These are phyloP conservation scores for Typhlichthys subterraneus DNA, from an alignment of 2,797 vertebrate genomes.

Conservation along the genomic window DNA sequence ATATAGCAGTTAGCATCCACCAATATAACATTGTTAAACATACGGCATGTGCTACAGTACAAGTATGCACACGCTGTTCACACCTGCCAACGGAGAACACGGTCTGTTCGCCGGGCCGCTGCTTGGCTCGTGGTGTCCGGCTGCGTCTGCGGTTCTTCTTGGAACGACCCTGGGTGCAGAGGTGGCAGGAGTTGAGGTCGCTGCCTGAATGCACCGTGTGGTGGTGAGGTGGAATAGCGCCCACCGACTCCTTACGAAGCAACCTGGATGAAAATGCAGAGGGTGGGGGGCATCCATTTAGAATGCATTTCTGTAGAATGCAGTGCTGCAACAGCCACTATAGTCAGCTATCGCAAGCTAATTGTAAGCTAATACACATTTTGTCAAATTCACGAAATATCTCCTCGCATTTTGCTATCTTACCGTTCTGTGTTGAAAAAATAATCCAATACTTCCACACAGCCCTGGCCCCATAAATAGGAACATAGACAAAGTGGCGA, in stretches of 20 bases:
- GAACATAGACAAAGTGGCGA: no score
- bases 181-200: constrained; percentile 86
- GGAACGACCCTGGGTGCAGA: constrained; percentile 82
- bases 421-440: no score
- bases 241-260: constrained; percentile 81
- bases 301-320: not conserved
- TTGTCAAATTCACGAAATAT: no score
- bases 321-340: no score
- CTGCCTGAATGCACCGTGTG: constrained; percentile 91
- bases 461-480: no score
- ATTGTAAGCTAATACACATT: no score
- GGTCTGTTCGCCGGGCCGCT: constrained; percentile 86
- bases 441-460: no score
- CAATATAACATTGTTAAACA: no score
- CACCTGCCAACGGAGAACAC: constrained; percentile 96
- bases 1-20: no score
- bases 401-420: no score
- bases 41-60: no score
- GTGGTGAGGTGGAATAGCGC: constrained; percentile 82
- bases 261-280: constrained; percentile 62
- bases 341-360: no score
- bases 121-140: constrained; percentile 80
- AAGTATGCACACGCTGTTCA: not conserved
- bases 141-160: constrained; percentile 85
- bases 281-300: constrained; percentile 2